Evolutionary conservation across 2,797 vertebrate genomes (phyloP), one percentile per base, ranked within the genome.

Genomic region (Otolemur crassicaudatus): DNA sequence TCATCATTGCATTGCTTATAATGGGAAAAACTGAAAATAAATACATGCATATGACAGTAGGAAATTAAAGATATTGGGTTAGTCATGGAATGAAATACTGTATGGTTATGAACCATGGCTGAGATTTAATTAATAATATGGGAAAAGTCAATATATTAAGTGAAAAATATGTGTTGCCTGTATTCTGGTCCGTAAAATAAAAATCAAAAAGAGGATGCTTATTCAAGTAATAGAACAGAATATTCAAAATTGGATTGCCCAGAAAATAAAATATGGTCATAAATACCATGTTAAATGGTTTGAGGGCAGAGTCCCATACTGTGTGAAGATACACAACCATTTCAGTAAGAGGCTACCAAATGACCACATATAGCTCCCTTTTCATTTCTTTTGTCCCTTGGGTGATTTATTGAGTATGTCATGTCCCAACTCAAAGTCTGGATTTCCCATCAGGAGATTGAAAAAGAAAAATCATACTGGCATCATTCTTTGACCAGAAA

Each of bases 351-450:
- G 40, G 14, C 43, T 67, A 49, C 79, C 79, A 92, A 70, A 65
- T 58, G 37, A n/a, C 37, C 84, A 49, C 49, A 22, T 10, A 53
- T 7, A 22, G 56, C 34, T 90, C 58, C 19, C 31, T 67, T 40
- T 82, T 70, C 31, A 79, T 67, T 89, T 95, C 63, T 58, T 19
- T 23, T 34, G 29, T 56, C 46, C 69, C 94, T 77, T 92, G 22
- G 77, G 22, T 94, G 72, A 46, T 87, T 96, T 95, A 76, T 34
- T 95, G 16, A 80, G 37, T 85, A 95, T 90, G 27, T 82, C 56
- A 76, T n/a, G 31, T 73, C 7, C 31, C n/a, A 77, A 85, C 3
- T 61, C 11, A 81, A 92, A 89, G 29, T 88, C 58, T 91, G 9
- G 6, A 65, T 90, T 92, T 93, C 76, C 31, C 40, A 25, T 65